Evolutionary conservation across 2,113 vertebrate genomes (phyloP).

Genomic region (Pseudorectes ferrugineus): DNA sequence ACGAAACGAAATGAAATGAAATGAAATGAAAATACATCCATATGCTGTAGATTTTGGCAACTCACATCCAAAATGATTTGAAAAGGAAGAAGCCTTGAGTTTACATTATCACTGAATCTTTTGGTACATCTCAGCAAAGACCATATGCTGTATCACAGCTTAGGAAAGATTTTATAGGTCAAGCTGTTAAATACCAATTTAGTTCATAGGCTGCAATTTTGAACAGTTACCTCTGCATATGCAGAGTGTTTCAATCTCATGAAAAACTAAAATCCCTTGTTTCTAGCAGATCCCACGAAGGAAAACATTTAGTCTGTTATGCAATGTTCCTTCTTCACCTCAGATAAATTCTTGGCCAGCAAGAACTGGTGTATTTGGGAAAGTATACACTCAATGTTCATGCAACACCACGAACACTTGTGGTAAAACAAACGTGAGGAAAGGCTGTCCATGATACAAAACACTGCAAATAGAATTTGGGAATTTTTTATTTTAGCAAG

Average conservation of each 20-base stretch:
- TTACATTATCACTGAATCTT: constrained; percentile 14
- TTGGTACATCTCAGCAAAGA: neutral
- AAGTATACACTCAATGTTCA: accelerated
- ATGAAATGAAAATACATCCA: neutral
- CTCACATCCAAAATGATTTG: neutral
- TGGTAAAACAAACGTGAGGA: neutral
- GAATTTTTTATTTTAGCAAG: neutral
- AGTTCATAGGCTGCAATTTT: neutral
- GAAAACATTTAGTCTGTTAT: neutral
- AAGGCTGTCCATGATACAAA: neutral
- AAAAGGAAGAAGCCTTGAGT: neutral
- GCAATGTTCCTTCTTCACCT: neutral
- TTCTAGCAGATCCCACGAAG: neutral
- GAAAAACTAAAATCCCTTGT: neutral
- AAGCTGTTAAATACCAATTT: neutral
- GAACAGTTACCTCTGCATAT: neutral
- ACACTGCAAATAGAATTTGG: neutral
- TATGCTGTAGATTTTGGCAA: neutral
- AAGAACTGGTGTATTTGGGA: neutral
- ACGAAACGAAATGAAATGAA: neutral
- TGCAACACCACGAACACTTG: neutral
- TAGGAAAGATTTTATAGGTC: constrained; percentile 16
- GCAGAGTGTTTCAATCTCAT: neutral
- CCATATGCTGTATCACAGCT: neutral
- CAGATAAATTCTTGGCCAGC: neutral